These are phyloP conservation scores for Lordiphosa mommai DNA, from an alignment of 1,140 invertebrate species.

Conservation along the genomic window DNA sequence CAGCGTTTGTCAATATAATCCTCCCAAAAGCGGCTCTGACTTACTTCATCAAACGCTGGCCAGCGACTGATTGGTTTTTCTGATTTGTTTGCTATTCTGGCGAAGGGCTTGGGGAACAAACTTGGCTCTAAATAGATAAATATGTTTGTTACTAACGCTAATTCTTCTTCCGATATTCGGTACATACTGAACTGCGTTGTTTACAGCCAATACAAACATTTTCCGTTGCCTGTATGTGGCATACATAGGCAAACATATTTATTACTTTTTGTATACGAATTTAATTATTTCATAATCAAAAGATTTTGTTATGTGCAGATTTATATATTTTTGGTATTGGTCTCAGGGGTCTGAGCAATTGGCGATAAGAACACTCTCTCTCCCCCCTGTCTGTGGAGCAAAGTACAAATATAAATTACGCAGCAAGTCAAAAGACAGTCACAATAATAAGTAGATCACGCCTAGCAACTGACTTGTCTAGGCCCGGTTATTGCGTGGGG, in stretches of 20 bases:
- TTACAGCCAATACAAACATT: conserved; percentile 21
- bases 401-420: conserved; percentile 6
- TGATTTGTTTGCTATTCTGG: too few species aligned
- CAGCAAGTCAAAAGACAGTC: not conserved
- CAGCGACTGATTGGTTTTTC: too few species aligned
- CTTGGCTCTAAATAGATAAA: too few species aligned
- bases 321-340: not conserved
- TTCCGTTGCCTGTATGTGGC: conserved; percentile 15
- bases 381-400: not conserved
- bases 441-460: not conserved
- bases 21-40: too few species aligned
- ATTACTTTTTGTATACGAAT: not conserved
- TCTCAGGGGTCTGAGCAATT: not conserved
- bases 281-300: not conserved
- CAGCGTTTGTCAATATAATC: too few species aligned
- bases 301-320: not conserved
- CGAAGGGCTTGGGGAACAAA: too few species aligned
- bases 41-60: too few species aligned
- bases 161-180: too few species aligned
- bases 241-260: conserved; percentile 8
- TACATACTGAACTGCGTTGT: too few species aligned
- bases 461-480: conserved; percentile 1
- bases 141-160: too few species aligned
- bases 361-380: conserved; percentile 3
- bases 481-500: conserved; percentile 12